Conservation (phyloP, 2,888 invertebrate genomes). For the Peribatodes rhomboidaria region DNA sequence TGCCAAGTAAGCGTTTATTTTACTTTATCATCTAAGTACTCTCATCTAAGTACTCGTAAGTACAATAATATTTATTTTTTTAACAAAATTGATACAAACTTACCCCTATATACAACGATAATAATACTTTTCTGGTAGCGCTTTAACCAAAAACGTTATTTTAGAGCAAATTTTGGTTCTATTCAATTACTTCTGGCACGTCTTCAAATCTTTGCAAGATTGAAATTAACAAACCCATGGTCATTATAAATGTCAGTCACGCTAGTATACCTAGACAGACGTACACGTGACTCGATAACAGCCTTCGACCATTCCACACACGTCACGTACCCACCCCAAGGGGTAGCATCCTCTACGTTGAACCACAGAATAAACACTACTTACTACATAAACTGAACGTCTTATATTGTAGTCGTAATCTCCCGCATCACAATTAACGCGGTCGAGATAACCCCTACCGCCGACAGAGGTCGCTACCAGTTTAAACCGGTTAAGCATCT, state of each 20-base stretch:
- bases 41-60: too few relatives aligned
- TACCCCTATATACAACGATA: too few relatives aligned
- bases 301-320: conserved; percentile 36
- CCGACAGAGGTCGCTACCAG: conserved; percentile 82
- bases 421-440: conserved; percentile 86
- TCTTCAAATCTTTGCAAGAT: not conserved
- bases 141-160: too few relatives aligned
- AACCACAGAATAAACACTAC: conserved; percentile 17
- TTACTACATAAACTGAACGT: conserved; percentile 48
- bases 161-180: too few relatives aligned
- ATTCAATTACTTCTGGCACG: too few relatives aligned
- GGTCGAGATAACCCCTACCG: conserved; percentile 84
- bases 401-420: conserved; percentile 82
- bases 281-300: conserved; percentile 1
- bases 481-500: conserved; percentile 83
- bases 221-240: not conserved
- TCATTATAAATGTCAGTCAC: not conserved
- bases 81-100: too few relatives aligned
- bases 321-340: conserved; percentile 61
- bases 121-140: too few relatives aligned
- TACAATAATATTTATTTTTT: too few relatives aligned
- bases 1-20: too few relatives aligned
- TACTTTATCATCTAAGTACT: too few relatives aligned
- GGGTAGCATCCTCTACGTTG: conserved; percentile 48
- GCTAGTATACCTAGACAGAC: conserved; percentile 5